phyloP scores from a whole-genome alignment of 2,888 invertebrate species.

The Leucophenga montana region DNA sequence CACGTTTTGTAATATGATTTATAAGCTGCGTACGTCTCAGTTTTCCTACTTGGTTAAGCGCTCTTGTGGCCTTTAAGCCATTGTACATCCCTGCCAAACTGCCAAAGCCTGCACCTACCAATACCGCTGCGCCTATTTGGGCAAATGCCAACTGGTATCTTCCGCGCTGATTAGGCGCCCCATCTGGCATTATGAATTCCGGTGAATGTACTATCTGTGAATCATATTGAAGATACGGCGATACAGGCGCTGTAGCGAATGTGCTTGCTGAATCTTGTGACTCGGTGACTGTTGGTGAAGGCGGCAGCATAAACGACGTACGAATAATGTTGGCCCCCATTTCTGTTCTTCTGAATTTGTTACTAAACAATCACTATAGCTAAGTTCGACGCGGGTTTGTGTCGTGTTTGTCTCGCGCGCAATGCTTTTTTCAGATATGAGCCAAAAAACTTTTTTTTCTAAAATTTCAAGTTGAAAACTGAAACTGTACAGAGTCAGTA shows the following conservation, averaged over 20 bases:
- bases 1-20: conserved; percentile 96
- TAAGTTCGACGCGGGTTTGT: too few species aligned
- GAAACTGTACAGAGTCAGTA: too few species aligned
- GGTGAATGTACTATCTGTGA: conserved; percentile 87
- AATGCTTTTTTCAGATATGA: too few species aligned
- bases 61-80: conserved; percentile 87
- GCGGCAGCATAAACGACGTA: conserved; percentile 68
- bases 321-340: conserved; percentile 73
- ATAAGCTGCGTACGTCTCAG: conserved; percentile 94
- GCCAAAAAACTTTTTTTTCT: too few species aligned
- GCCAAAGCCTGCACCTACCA: conserved; percentile 89
- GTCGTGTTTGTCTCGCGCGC: too few species aligned
- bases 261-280: conserved; percentile 47
- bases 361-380: too few species aligned
- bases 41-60: conserved; percentile 90
- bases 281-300: conserved; percentile 59
- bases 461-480: too few species aligned
- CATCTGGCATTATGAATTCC: conserved; percentile 96
- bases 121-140: conserved; percentile 93
- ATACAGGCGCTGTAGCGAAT: conserved; percentile 70
- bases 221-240: conserved; percentile 94
- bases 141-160: conserved; percentile 95
- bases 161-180: conserved; percentile 90
- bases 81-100: conserved; percentile 89
- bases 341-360: conserved; percentile 49